Conservation (phyloP, 2,888 invertebrate genomes). For the Syrista parreyssii region DNA sequence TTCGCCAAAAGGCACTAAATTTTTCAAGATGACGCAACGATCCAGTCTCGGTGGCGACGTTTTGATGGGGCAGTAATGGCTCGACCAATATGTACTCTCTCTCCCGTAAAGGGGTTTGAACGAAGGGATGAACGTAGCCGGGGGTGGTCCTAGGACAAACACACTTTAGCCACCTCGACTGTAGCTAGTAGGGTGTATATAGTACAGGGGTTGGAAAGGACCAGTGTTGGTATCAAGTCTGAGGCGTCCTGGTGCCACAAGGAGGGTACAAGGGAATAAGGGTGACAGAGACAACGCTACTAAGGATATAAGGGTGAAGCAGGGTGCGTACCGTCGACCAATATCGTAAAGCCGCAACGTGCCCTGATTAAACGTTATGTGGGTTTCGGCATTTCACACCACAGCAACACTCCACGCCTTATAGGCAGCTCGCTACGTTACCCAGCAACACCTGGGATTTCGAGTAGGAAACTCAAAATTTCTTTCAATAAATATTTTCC, state of each 20-base stretch:
- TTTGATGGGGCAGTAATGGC: slow-evolving; percentile 47
- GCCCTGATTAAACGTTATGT: slow-evolving; percentile 65
- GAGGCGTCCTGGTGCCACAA: not conserved
- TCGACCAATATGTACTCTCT: slow-evolving; percentile 48
- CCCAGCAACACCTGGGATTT: not conserved
- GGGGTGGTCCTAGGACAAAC: slow-evolving; percentile 14
- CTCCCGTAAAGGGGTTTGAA: not conserved
- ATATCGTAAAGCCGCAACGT: slow-evolving; percentile 65
- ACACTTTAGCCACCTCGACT: slow-evolving; percentile 19
- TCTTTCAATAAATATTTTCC: not conserved
- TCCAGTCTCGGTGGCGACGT: slow-evolving; percentile 25
- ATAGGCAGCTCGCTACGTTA: not conserved
- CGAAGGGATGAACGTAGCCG: slow-evolving; percentile 1
- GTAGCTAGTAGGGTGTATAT: not conserved
- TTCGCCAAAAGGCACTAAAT: not conserved
- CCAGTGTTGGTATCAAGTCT: not conserved
- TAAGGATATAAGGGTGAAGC: slow-evolving; percentile 18
- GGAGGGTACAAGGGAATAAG: not conserved
- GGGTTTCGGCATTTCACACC: slow-evolving; percentile 55
- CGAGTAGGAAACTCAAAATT: not conserved
- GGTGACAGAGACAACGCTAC: not conserved
- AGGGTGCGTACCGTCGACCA: slow-evolving; percentile 50
- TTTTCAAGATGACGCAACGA: not conserved
- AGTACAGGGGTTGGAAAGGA: not conserved
- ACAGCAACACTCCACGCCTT: slow-evolving; percentile 9